Base-by-base conservation (phyloP, 2,888 invertebrate species). In the Drosophila falleni region DNA sequence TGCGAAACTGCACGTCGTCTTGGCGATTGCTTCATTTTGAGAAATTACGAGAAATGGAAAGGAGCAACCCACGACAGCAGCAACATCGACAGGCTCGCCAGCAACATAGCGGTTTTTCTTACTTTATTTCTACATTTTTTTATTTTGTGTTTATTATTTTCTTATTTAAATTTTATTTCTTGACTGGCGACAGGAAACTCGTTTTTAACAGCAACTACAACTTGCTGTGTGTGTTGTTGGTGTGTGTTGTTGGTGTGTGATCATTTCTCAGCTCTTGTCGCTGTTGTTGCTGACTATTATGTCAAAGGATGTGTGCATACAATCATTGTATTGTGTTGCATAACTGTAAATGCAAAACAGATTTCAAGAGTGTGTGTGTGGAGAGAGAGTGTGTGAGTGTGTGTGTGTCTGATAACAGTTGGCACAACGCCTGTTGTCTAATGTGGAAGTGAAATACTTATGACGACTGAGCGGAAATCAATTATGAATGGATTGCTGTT, bases 301-400 rank as follows among this genome's bases (percentile, higher is more conserved):
- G 79, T 74, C 84, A 77, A 86, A 78, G 79, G 80, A 80, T 80
- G 80, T 75, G 72, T 78, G 80, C 78, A 80, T 78, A 53, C 55
- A 42, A 19, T 44, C 31, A 55, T 44, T 83, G 83, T 81, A 53
- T 77, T 79, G 50, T 76, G 60, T 80, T 87, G 88, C 86, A 87
- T 87, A 87, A 87, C 86, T 83, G 86, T 87, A 78, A 85, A 85
- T 74, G 84, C 76, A 83, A 86, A 81, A 67, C 82, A 80, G 61
- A 51, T 15, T 50, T 55, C 8, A 11, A 29, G n/a, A 13, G 46
- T 26, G 3, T 31, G 31, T 10, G 31, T 10, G 31, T 9, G 31
- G 8, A 23, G 23, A 23, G 23, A 23, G 29, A 16, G 39, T 42
- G 23, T 39, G 56, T 15, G 23, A 51, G 35, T 53, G 37, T 49